These are phyloP conservation scores for Epinotia bilunana DNA, from an alignment of 2,888 invertebrate species.

Conservation along the genomic window DNA sequence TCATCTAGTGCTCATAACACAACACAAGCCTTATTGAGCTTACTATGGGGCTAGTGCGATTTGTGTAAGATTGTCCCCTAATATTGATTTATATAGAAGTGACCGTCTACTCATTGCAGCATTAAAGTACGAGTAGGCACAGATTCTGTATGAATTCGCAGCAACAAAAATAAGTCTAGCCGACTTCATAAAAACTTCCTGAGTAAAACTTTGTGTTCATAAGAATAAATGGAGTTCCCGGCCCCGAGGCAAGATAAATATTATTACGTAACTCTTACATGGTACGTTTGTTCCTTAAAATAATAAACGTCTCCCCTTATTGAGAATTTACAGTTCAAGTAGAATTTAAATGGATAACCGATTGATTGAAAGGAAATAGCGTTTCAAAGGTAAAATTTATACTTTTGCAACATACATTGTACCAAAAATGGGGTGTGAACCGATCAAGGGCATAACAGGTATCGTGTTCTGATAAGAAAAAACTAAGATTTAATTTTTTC, in stretches of 20 bases:
- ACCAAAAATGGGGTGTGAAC: too few relatives aligned
- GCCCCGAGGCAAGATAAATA: conserved; percentile 3
- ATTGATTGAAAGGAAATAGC: conserved; percentile 2
- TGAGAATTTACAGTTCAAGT: neutral
- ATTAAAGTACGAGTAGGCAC: too few relatives aligned
- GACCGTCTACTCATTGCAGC: too few relatives aligned
- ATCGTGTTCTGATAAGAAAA: too few relatives aligned
- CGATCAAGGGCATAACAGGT: too few relatives aligned
- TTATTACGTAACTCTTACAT: conserved; percentile 4
- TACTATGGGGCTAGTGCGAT: too few relatives aligned
- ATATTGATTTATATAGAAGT: too few relatives aligned
- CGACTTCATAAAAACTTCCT: conserved; percentile 20
- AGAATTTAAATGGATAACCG: neutral
- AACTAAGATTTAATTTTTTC: too few relatives aligned
- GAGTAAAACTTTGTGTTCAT: conserved; percentile 1
- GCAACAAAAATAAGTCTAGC: neutral
- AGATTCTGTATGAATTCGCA: neutral
- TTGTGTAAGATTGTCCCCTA: too few relatives aligned
- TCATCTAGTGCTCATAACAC: too few relatives aligned
- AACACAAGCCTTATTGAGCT: too few relatives aligned
- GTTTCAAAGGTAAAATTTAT: neutral
- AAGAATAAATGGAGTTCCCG: neutral
- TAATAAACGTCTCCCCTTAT: neutral
- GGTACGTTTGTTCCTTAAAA: neutral
- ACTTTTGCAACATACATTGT: neutral